phyloP scores from a whole-genome alignment of 23 tunicate species.

The Styela clava region DNA sequence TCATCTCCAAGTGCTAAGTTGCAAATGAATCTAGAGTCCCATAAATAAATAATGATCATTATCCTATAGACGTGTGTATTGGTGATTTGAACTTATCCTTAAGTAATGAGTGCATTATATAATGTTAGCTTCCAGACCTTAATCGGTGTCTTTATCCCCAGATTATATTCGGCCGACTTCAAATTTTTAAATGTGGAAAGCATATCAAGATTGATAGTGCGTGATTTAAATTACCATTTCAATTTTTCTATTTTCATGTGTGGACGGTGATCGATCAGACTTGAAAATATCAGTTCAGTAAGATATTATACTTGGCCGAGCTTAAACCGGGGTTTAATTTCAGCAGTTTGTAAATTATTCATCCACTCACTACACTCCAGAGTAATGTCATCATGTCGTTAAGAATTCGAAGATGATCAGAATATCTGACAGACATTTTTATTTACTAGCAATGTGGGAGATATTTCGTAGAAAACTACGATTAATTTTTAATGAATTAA shows the following conservation, averaged over 20 bases:
- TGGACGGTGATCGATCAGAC: too few relatives aligned
- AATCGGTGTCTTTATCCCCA: background rate
- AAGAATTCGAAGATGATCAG: background rate
- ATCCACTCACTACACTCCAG: background rate
- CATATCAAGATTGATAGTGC: too few relatives aligned
- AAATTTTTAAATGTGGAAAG: too few relatives aligned
- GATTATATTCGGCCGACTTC: too few relatives aligned
- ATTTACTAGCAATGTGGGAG: background rate
- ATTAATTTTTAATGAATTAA: background rate
- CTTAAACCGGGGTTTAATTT: too few relatives aligned
- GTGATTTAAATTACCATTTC: too few relatives aligned
- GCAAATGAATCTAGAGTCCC: background rate
- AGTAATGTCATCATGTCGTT: background rate
- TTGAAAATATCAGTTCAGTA: too few relatives aligned
- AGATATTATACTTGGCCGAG: too few relatives aligned
- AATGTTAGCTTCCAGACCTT: background rate
- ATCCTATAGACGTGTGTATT: background rate
- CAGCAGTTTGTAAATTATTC: background rate
- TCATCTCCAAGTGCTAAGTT: too few relatives aligned
- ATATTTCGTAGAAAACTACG: background rate
- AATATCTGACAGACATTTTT: background rate
- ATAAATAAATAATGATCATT: background rate
- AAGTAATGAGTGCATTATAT: background rate
- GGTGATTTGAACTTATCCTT: background rate
- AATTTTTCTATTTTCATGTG: too few relatives aligned